Conservation (phyloP, 2,888 invertebrate species). For the Carcina quercana region DNA sequence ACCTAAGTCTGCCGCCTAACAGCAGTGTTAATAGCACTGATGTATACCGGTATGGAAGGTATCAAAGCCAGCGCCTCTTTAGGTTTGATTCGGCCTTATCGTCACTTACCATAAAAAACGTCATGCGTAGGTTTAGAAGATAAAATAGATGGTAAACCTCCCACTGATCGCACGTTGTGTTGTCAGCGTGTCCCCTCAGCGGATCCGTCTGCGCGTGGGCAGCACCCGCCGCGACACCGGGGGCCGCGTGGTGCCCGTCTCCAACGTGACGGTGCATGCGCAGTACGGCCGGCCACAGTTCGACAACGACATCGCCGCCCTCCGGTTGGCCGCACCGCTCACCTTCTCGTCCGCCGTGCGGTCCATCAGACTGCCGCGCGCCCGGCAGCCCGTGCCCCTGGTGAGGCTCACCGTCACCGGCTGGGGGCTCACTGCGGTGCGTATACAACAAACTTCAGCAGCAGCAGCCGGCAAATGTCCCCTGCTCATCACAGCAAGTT, state of each 20-base stretch:
- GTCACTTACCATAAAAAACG: too few species aligned
- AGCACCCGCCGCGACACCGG: slow-evolving; percentile 62
- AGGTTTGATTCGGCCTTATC: too few species aligned
- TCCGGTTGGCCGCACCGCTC: slow-evolving; percentile 46
- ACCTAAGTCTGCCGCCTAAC: too few species aligned
- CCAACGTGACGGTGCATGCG: slow-evolving; percentile 51
- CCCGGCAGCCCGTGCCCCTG: slow-evolving; percentile 47
- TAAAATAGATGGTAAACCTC: too few species aligned
- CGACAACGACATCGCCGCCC: slow-evolving; percentile 62
- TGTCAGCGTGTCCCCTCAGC: slow-evolving; percentile 37
- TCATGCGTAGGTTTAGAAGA: too few species aligned
- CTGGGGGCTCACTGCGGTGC: slow-evolving; percentile 65
- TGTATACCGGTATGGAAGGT: too few species aligned
- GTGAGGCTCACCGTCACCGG: slow-evolving; percentile 61
- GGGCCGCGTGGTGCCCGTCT: slow-evolving; percentile 51
- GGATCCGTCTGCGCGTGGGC: slow-evolving; percentile 56
- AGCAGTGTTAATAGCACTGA: too few species aligned
- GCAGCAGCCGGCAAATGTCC: too few species aligned
- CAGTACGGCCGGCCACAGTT: slow-evolving; percentile 53
- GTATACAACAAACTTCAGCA: too few species aligned
- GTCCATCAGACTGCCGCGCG: slow-evolving; percentile 46
- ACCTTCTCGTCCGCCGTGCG: slow-evolving; percentile 40
- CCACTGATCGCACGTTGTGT: too few species aligned
- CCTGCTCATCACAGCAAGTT: too few species aligned
- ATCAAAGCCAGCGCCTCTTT: too few species aligned